phyloP scores from a whole-genome alignment of 2,113 vertebrate genomes.

The Tenrec ecaudatus region DNA sequence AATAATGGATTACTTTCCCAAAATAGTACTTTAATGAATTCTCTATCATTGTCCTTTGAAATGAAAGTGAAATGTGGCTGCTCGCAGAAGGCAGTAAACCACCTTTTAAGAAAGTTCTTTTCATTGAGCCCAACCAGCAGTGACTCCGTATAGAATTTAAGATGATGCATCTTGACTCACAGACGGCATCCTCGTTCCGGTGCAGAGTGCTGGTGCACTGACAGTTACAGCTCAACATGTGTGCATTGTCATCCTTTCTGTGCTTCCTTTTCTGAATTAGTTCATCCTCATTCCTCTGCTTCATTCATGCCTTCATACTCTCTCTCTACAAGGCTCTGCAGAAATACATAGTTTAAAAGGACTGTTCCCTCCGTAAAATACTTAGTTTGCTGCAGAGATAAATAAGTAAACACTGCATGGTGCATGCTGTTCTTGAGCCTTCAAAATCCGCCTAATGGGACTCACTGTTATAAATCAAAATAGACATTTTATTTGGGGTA shows the following conservation, averaged over 20 bases:
- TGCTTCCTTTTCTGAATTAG: neutral
- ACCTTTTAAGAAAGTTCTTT: neutral
- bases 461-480: neutral
- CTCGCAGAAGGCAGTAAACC: neutral
- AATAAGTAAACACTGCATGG: neutral
- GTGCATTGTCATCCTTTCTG: neutral
- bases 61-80: constrained; percentile 21
- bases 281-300: neutral
- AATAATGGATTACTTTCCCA: constrained; percentile 17
- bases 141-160: no score
- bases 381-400: neutral
- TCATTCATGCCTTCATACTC: neutral
- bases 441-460: neutral
- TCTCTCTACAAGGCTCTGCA: neutral
- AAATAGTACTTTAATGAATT: constrained; percentile 23
- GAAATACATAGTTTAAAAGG: neutral
- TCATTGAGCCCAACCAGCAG: no score
- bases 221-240: no score
- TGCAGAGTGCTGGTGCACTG: no score
- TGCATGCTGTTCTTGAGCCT: neutral
- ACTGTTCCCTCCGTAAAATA: no score
- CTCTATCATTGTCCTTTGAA: neutral
- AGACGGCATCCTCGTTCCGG: no score
- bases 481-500: neutral
- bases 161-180: no score